Base-by-base conservation (phyloP, 2,797 vertebrate genomes). In the Darevskia nairensis region DNA sequence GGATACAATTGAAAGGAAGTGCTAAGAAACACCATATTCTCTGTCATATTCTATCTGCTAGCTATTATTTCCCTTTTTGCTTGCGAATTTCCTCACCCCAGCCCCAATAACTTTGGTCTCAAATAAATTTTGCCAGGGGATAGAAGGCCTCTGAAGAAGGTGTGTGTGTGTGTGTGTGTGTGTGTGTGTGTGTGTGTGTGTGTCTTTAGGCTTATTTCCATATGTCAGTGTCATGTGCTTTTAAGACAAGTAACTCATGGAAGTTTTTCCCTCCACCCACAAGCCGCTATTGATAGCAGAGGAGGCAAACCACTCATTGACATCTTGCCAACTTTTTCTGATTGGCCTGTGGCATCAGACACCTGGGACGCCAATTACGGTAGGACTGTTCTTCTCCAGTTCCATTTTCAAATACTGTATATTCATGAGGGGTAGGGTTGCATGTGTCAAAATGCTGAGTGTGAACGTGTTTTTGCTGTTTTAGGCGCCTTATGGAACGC, bases 301-400 rank as follows among this genome's bases (percentile, higher is more conserved):
- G 97, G 97, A 8, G 98, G 98, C 27, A 11, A 1, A 2, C 98
- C 99, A 92, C 94, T 99, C 41, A 96, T 99, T 3, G 86, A 79
- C 23, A 96, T 98, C 93, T 92, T 99, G 92, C 94, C 96, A 61
- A 93, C 96, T 39, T 81, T 99, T 75, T 97, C 96, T 75, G 98
- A 98, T 11, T 99, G 99, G 99, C 99, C 99, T 75, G 97, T 99
- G 44, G 98, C 98, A 59, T 95, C 96, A 88, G 96, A 97, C 64
- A 84, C 97, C 95, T 99, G 99, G 98, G 97, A 99, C 4, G 17
- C 88, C 80, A 76, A 19, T 13, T 97, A 97, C 10, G 98, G 99
- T 99, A 95, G 96, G 95, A 80, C 9, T 61, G 21, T n/a, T 44
- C 89, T 93, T 90, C 85, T 8, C 64, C 17, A 11, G 15, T 90